These are phyloP conservation scores for Lepilemur ruficaudatus DNA, from an alignment of 2,797 vertebrate genomes.

Conservation along the genomic window DNA sequence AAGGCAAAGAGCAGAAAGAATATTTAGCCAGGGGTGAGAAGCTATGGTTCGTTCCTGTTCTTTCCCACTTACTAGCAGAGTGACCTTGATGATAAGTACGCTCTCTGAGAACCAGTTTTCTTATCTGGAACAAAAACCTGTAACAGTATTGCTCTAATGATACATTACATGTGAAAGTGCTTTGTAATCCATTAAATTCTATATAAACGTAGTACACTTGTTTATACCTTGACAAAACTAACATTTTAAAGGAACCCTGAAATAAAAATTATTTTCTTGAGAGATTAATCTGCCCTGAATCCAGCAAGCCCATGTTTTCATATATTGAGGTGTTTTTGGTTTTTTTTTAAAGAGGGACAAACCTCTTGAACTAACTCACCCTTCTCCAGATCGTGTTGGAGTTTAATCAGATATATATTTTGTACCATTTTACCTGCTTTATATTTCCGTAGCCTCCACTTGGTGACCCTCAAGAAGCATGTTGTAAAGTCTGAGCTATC, in stretches of 20 bases:
- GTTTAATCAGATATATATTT: not conserved
- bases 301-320: not conserved
- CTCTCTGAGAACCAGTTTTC: not conserved
- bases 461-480: not conserved
- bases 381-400: not conserved
- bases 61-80: not conserved
- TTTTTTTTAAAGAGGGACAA: not conserved
- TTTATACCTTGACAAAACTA: not conserved
- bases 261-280: slow-evolving; percentile 7
- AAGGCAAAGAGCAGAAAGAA: not conserved
- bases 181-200: not conserved
- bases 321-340: not conserved
- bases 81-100: not conserved
- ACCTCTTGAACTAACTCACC: not conserved
- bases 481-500: not conserved
- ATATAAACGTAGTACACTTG: not conserved
- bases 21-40: not conserved
- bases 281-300: not conserved
- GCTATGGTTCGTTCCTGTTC: not conserved
- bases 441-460: not conserved
- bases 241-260: not conserved
- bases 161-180: not conserved
- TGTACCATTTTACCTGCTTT: not conserved
- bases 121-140: not conserved
- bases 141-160: not conserved